A percentile compares a stretch with the other conserved stretches of the same genome.
phyloP scores from a whole-genome alignment of 1,140 invertebrate genomes.

The Musca vetustissima region DNA sequence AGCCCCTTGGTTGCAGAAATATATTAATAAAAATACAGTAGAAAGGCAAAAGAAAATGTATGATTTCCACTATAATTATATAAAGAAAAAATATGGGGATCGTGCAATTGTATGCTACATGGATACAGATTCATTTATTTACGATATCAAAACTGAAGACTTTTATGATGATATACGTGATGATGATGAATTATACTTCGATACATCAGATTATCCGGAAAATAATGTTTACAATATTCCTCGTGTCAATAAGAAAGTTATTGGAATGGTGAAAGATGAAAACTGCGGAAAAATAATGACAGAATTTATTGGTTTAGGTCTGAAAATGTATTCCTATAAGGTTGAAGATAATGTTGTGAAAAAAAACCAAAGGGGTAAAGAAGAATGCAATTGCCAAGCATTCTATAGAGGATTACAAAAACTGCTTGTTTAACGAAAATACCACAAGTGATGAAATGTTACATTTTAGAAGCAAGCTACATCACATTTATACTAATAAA shows the following conservation, averaged over 20 bases:
- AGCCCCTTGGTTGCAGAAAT: constrained; percentile 56
- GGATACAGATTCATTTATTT: too few relatives aligned
- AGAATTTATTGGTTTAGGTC: constrained; percentile 10
- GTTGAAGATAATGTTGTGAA: not conserved
- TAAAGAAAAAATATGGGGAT: constrained; percentile 39
- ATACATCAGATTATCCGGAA: not conserved
- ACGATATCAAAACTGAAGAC: too few relatives aligned
- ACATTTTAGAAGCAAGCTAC: too few relatives aligned
- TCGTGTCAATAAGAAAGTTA: not conserved
- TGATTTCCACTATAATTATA: constrained; percentile 45
- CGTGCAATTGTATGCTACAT: constrained; percentile 41
- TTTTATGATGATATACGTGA: too few relatives aligned
- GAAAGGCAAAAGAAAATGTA: constrained; percentile 45
- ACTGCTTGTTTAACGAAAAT: too few relatives aligned
- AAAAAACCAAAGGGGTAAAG: constrained; percentile 16
- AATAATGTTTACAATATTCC: constrained; percentile 17
- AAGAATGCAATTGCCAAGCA: not conserved
- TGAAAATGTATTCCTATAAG: constrained; percentile 19
- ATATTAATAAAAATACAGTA: constrained; percentile 56
- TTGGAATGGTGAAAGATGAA: constrained; percentile 24
- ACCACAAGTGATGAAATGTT: too few relatives aligned
- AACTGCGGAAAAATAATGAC: not conserved
- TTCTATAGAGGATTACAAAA: too few relatives aligned
- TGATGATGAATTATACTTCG: too few relatives aligned
- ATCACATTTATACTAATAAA: too few relatives aligned